Evolutionary conservation across 2,113 vertebrate species (phyloP).

Genomic region (Cinclus mexicanus): DNA sequence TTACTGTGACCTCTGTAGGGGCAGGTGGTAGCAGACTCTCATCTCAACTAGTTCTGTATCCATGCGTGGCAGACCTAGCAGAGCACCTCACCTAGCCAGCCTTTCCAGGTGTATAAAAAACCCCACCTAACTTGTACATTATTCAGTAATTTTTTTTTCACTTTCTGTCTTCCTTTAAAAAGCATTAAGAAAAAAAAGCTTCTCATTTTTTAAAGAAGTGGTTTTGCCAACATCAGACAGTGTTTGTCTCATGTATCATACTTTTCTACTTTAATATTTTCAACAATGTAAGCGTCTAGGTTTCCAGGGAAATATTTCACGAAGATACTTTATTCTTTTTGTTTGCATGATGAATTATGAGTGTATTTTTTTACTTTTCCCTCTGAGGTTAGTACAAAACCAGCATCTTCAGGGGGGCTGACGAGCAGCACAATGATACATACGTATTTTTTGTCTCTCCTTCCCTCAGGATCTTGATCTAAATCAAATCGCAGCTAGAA

Average conservation of each 20-base stretch:
- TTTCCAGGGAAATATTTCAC: neutral
- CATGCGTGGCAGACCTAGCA: neutral
- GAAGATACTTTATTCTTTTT: neutral
- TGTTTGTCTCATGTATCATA: neutral
- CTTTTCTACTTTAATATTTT: neutral
- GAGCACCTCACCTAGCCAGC: neutral
- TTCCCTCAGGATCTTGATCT: neutral
- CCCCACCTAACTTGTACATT: neutral
- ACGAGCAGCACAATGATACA: accelerated
- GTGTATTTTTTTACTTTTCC: neutral
- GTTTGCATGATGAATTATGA: neutral
- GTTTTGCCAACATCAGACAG: neutral
- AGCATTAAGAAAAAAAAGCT: neutral
- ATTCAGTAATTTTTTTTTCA: neutral
- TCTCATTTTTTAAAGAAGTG: neutral
- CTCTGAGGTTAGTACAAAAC: conserved; percentile 1
- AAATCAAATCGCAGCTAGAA: neutral
- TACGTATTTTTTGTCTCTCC: neutral
- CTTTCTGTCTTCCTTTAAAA: neutral
- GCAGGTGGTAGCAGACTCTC: neutral
- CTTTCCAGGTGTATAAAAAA: neutral
- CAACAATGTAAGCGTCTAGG: neutral
- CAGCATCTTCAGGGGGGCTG: neutral
- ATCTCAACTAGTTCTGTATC: neutral
- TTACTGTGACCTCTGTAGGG: neutral